These are phyloP conservation scores for Hymenochirus boettgeri DNA, from an alignment of 2,113 vertebrate species.

Conservation along the genomic window DNA sequence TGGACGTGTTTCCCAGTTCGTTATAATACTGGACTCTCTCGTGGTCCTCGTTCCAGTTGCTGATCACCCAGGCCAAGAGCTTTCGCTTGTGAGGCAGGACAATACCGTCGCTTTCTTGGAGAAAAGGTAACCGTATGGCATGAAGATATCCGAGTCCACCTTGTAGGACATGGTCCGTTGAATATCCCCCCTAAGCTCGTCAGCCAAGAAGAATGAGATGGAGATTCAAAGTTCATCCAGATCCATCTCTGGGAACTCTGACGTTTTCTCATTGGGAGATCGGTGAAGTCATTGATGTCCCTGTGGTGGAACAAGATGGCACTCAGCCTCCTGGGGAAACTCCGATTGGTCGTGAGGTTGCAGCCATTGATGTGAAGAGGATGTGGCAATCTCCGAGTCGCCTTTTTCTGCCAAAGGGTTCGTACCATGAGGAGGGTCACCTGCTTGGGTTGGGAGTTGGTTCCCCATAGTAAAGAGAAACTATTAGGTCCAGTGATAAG, in stretches of 20 bases:
- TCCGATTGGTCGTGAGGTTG: constrained; percentile 61
- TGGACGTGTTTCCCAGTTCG: constrained; percentile 63
- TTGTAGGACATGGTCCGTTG: constrained; percentile 86
- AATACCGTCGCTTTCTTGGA: constrained; percentile 25
- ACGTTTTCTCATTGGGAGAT: constrained; percentile 50
- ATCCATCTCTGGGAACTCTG: constrained; percentile 79
- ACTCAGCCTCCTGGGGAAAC: constrained; percentile 57
- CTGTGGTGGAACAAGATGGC: constrained; percentile 83
- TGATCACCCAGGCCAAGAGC: constrained; percentile 85
- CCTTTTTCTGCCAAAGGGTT: constrained; percentile 62
- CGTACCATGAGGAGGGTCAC: constrained; percentile 79
- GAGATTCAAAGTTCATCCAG: constrained; percentile 95
- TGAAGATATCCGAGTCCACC: constrained; percentile 76
- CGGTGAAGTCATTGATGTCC: constrained; percentile 56
- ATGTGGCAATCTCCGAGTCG: constrained; percentile 58
- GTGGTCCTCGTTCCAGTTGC: constrained; percentile 81
- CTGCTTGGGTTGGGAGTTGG: neutral
- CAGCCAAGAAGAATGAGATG: constrained; percentile 65
- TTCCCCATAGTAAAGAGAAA: neutral
- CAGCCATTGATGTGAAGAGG: constrained; percentile 68
- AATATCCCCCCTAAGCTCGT: constrained; percentile 61
- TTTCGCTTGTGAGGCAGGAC: constrained; percentile 59
- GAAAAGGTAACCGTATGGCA: constrained; percentile 81
- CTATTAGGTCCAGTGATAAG: constrained; percentile 17
- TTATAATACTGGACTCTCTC: constrained; percentile 75